A percentile compares a stretch with the other conserved stretches of the same genome.
phyloP scores from a whole-genome alignment of 2,888 invertebrate species.

The Choristoneura rosaceana region DNA sequence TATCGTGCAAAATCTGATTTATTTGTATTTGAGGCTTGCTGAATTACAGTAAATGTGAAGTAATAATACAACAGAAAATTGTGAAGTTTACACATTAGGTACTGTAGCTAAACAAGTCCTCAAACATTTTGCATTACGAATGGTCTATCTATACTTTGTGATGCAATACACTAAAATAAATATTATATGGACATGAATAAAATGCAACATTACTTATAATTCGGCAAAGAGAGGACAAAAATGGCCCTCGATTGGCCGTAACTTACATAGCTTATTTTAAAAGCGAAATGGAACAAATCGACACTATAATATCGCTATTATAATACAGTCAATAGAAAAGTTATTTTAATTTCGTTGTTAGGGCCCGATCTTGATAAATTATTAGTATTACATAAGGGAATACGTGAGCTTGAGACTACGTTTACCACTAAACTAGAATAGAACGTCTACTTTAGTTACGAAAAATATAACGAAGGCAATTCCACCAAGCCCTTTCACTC shows the following conservation, averaged over 20 bases:
- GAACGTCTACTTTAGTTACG: slow-evolving; percentile 47
- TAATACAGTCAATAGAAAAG: slow-evolving; percentile 42
- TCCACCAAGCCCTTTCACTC: slow-evolving; percentile 58
- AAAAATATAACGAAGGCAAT: slow-evolving; percentile 61
- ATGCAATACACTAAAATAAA: slow-evolving; percentile 39
- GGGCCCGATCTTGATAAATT: slow-evolving; percentile 48
- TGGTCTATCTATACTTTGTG: slow-evolving; percentile 30
- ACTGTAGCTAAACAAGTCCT: slow-evolving; percentile 18
- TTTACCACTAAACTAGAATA: slow-evolving; percentile 45
- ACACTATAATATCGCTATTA: slow-evolving; percentile 34
- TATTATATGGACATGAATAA: slow-evolving; percentile 34
- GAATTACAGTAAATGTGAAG: background rate
- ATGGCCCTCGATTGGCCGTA: slow-evolving; percentile 48
- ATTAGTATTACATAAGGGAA: slow-evolving; percentile 33
- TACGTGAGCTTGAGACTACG: slow-evolving; percentile 45
- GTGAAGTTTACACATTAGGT: background rate
- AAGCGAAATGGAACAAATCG: slow-evolving; percentile 38
- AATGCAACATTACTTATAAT: slow-evolving; percentile 58
- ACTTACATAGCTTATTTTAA: slow-evolving; percentile 35
- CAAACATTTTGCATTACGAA: slow-evolving; percentile 13
- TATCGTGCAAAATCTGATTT: slow-evolving; percentile 6
- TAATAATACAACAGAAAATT: background rate
- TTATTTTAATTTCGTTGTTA: slow-evolving; percentile 62
- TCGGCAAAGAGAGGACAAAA: slow-evolving; percentile 65
- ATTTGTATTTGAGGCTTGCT: slow-evolving; percentile 9